Evolutionary conservation across 37 sponge, comb jelly and placozoan species (phyloP), one percentile per base, ranked within the genome.

Genomic region (Mnemiopsis leidyi): DNA sequence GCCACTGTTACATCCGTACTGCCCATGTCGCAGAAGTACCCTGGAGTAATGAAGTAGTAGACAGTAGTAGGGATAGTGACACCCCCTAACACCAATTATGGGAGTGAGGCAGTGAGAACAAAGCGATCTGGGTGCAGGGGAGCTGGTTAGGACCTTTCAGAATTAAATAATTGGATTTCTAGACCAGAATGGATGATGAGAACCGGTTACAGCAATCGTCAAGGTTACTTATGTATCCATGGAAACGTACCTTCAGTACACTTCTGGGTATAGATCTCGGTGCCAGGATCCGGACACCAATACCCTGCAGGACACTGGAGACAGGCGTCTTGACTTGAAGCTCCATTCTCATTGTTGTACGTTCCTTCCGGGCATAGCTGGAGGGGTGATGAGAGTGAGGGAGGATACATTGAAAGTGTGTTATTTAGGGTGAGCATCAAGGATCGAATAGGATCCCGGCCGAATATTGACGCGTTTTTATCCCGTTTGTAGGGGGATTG

Each of bases 321-420:
- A 79, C 82, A 79, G 23, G 37, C 31, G 1, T 34, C 38, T 23
- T 79, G 38, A 3, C 20, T 34, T 13, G 37, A 21, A 7, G 82
- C 82, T 36, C 82, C 93, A 1, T 25, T 23, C 1, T 21, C 82
- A 68, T 93, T 93, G 93, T 82, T 68, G 26, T 94, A 94, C 23
- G 38, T 93, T 23, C 94, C 94, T 18, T 93, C 69, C 16, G 68
- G 92, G 33, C 94, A 94, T 20, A 25, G 92, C 69, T 94, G 92
- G 7, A 7, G 82, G 21, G 82, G 23, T 24, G 28, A 28, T 9
- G 28, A 28, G 76, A n/a, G n/a, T n/a, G n/a, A n/a, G n/a, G n/a
- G n/a, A n/a, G 68, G 68, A 20, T 21, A 21, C 18, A 67, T 67
- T 67, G 20, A 21, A 67, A 13, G 13, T 21, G 18, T 21, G 68